Base-by-base conservation (phyloP, 2,113 vertebrate genomes). In the Mionectes macconnelli region DNA sequence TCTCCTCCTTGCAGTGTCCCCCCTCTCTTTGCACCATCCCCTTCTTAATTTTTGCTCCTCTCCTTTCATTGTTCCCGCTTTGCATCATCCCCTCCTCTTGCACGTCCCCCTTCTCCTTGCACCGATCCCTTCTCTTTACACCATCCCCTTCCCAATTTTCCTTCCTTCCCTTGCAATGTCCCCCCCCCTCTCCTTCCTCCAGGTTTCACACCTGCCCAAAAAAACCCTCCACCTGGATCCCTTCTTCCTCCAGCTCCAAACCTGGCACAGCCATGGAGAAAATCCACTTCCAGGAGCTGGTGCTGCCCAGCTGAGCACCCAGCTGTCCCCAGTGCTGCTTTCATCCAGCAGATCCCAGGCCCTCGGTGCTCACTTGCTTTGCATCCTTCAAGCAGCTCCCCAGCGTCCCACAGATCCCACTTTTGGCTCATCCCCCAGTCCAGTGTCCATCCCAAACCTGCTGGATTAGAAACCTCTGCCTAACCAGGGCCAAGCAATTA, bases 281-380 rank as follows among this genome's bases (percentile, higher is more conserved):
- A 31, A 31, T 5, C 0, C 0, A 0, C 4, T 45, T 6, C 5
- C 30, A 31, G 49, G 67, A 53, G 63, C 39, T 33, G 66, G 15
- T 19, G 2, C 18, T 74, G 59, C 78, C 57, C 73, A 31, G 17
- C 21, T 1, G 3, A 91, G 57, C 42, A 6, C 37, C 9, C 37
- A 6, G 6, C 0, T 10, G 27, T 39, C 42, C 64, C 24, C 39
- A 4, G 6, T 20, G 23, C 47, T 45, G 45, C 76, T 69, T 21
- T 14, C 8, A 4, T 3, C 45, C 10, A 27, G 39, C 12, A 66
- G 3, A 4, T 9, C 22, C 37, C 24, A 14, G 37, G 9, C 25
- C 5, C 0, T 5, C 42, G 47, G 2, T 5, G 1, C 14, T 47
- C 3, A 0, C 11, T 23, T 16, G 31, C 39, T 59, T 18, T 55